phyloP scores from a whole-genome alignment of 2,113 vertebrate genomes.

The Mustela lutreola region DNA sequence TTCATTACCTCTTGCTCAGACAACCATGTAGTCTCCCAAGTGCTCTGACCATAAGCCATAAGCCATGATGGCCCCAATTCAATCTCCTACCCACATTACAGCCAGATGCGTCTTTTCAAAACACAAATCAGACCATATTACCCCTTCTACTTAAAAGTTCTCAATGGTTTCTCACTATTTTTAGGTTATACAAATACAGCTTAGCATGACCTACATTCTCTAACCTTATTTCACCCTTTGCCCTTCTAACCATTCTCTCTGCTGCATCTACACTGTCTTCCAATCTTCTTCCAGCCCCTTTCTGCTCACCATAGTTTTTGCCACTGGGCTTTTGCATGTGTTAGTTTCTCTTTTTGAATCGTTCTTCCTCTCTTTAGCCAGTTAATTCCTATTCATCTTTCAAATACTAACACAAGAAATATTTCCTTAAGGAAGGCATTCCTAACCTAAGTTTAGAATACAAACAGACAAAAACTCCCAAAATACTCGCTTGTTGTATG shows the following conservation, averaged over 20 bases:
- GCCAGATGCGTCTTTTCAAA: background rate
- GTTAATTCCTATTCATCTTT: background rate
- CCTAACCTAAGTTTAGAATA: conserved; percentile 18
- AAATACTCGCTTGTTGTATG: background rate
- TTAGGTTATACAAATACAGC: background rate
- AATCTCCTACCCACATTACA: background rate
- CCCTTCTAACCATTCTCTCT: background rate
- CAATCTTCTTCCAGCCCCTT: background rate
- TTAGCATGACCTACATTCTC: background rate
- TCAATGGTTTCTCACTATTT: background rate
- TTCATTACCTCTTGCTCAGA: background rate
- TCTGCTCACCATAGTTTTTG: background rate
- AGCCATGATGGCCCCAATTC: background rate
- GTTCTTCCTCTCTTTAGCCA: background rate
- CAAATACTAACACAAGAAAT: background rate
- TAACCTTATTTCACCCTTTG: background rate
- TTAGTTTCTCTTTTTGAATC: background rate
- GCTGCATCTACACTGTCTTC: background rate
- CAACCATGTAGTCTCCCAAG: background rate
- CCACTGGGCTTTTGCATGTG: background rate
- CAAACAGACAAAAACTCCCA: conserved; percentile 41
- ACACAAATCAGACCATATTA: background rate
- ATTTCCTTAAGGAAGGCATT: background rate
- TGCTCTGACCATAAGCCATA: background rate
- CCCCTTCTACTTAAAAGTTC: background rate